Percentiles rank a stretch among this genome's conserved stretches.
Conservation (phyloP, 2,113 vertebrate genomes). For the Cinclus mexicanus region DNA sequence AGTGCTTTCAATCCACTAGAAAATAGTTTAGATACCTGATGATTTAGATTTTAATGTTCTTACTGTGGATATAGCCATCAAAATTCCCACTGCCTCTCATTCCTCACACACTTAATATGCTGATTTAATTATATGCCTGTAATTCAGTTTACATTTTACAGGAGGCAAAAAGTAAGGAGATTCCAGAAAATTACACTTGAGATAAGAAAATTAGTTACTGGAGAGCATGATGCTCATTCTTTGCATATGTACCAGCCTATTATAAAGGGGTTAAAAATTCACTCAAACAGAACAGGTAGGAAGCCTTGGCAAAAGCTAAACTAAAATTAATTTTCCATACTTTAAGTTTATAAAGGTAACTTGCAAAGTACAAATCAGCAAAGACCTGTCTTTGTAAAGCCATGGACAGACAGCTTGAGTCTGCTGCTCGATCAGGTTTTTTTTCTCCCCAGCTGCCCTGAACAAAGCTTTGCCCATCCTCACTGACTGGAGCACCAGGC, state of each 20-base stretch:
- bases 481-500: not conserved
- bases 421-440: not conserved
- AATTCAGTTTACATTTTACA: constrained; percentile 49
- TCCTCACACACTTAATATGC: not conserved
- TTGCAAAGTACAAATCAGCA: not conserved
- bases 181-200: constrained; percentile 49
- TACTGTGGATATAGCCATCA: not conserved
- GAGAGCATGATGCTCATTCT: not conserved
- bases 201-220: constrained; percentile 1
- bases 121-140: constrained; percentile 48
- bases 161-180: constrained; percentile 18
- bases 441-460: not conserved
- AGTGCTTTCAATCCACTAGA: not conserved
- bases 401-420: not conserved
- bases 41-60: not conserved
- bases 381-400: not conserved
- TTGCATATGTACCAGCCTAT: not conserved
- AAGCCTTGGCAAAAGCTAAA: not conserved
- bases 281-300: not conserved
- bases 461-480: not conserved
- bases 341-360: not conserved
- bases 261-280: not conserved
- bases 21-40: not conserved
- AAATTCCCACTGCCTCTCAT: constrained; percentile 13
- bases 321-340: not conserved